Percentiles rank a stretch among this genome's conserved stretches.
phyloP scores from a whole-genome alignment of 2,113 vertebrate genomes.

The Bufo bufo region DNA sequence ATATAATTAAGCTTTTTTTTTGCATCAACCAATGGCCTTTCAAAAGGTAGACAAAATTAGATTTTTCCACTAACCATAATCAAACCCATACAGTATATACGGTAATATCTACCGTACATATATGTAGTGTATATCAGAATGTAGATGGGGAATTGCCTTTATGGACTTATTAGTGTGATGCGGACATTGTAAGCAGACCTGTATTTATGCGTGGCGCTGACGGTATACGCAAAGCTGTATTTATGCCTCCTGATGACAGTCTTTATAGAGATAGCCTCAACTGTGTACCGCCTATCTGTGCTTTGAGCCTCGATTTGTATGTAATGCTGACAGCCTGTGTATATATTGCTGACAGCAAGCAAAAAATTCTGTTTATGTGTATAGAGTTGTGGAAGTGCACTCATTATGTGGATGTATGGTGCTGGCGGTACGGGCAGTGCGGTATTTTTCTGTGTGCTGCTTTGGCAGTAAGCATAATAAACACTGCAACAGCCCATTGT shows the following conservation, averaged over 20 bases:
- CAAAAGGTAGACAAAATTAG: no score
- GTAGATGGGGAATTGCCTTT: not conserved
- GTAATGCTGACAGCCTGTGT: conserved; percentile 51
- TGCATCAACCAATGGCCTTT: no score
- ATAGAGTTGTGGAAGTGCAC: conserved; percentile 46
- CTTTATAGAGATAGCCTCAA: not conserved
- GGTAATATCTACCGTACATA: no score
- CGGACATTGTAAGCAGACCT: conserved; percentile 38
- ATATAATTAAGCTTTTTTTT: no score
- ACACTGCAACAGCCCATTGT: conserved; percentile 53
- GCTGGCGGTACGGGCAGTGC: conserved; percentile 30
- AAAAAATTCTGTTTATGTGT: conserved; percentile 51
- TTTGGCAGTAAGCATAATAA: conserved; percentile 52
- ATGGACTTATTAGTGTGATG: not conserved
- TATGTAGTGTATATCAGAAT: not conserved
- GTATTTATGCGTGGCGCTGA: conserved; percentile 24
- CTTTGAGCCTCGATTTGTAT: not conserved
- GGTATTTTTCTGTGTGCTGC: conserved; percentile 49
- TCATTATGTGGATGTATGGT: conserved; percentile 56
- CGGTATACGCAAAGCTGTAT: conserved; percentile 51
- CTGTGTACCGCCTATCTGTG: not conserved
- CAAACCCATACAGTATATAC: not conserved
- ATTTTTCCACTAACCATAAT: not conserved
- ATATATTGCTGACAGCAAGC: conserved; percentile 52
- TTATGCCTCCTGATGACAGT: conserved; percentile 21